Conservation (phyloP, 2,113 vertebrate genomes). For the Syrrhaptes paradoxus region DNA sequence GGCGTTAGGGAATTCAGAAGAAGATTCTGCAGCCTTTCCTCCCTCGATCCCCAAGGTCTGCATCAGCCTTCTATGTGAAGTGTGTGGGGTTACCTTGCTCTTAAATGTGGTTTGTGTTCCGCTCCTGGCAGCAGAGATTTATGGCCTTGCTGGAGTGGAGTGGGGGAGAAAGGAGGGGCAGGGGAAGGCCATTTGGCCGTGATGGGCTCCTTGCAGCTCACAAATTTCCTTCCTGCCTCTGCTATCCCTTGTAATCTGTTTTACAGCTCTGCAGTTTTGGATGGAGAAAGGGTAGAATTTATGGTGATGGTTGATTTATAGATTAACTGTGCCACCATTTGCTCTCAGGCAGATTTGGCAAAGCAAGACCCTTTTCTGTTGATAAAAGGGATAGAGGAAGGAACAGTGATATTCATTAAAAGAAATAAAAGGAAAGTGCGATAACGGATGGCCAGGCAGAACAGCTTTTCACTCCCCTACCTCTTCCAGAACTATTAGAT, state of each 20-base stretch:
- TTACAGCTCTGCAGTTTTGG: conserved; percentile 51
- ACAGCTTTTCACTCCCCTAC: neutral
- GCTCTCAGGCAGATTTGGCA: conserved; percentile 58
- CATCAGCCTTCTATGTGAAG: neutral
- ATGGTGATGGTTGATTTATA: conserved; percentile 65
- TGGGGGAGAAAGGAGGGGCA: neutral
- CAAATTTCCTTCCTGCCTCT: conserved; percentile 41
- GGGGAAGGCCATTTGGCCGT: neutral
- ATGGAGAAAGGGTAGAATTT: conserved; percentile 49
- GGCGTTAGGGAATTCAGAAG: neutral
- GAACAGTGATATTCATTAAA: conserved; percentile 37
- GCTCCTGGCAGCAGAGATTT: neutral
- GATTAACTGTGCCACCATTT: conserved; percentile 48
- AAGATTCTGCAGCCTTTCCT: neutral
- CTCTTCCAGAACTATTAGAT: neutral
- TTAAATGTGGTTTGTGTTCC: neutral
- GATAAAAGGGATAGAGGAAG: conserved; percentile 34
- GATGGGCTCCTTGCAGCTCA: conserved; percentile 37
- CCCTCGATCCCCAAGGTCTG: neutral
- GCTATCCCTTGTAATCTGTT: conserved; percentile 42
- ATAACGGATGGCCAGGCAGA: conserved; percentile 24
- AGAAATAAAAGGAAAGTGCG: conserved; percentile 31
- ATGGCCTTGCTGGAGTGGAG: neutral
- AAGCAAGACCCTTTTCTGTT: conserved; percentile 35
- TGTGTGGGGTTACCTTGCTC: neutral